These are phyloP conservation scores for Plagodis pulveraria DNA, from an alignment of 2,888 invertebrate species.

Conservation along the genomic window DNA sequence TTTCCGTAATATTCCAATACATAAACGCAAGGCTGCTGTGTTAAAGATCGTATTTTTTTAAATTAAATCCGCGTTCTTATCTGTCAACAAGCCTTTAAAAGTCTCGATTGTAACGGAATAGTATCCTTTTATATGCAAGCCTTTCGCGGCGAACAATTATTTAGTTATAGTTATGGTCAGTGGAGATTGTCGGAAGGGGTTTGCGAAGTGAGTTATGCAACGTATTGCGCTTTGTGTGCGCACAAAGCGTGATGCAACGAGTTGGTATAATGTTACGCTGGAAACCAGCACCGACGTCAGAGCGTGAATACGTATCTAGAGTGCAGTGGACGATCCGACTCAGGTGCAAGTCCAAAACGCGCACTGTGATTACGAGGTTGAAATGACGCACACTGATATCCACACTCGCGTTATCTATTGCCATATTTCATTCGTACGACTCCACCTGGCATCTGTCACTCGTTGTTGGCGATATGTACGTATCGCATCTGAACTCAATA, in stretches of 20 bases:
- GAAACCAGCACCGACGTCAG: constrained; percentile 45
- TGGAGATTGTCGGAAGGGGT: constrained; percentile 27
- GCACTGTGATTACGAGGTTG: constrained; percentile 22
- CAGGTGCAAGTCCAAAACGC: constrained; percentile 25
- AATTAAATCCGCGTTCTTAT: constrained; percentile 32
- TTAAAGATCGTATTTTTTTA: constrained; percentile 16
- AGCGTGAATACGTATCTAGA: constrained; percentile 20
- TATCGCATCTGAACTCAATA: constrained; percentile 14
- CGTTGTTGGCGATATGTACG: constrained; percentile 10
- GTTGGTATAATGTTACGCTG: constrained; percentile 39
- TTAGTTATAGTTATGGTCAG: constrained; percentile 23
- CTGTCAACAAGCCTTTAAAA: constrained; percentile 26
- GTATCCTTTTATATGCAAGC: constrained; percentile 25
- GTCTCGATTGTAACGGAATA: constrained; percentile 21
- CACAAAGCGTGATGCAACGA: constrained; percentile 47
- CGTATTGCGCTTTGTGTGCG: constrained; percentile 37
- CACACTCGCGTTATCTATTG: constrained; percentile 42
- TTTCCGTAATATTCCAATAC: constrained; percentile 41
- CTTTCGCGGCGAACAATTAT: constrained; percentile 10
- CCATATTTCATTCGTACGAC: constrained; percentile 24
- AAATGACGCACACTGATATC: constrained; percentile 45
- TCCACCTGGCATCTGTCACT: constrained; percentile 22
- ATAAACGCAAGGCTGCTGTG: constrained; percentile 25
- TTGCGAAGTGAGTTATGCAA: constrained; percentile 39
- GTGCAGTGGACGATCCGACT: constrained; percentile 28